A percentile compares a stretch with the other conserved stretches of the same genome.
phyloP scores from a whole-genome alignment of 1,140 invertebrate species.

The Drosophila persimilis region DNA sequence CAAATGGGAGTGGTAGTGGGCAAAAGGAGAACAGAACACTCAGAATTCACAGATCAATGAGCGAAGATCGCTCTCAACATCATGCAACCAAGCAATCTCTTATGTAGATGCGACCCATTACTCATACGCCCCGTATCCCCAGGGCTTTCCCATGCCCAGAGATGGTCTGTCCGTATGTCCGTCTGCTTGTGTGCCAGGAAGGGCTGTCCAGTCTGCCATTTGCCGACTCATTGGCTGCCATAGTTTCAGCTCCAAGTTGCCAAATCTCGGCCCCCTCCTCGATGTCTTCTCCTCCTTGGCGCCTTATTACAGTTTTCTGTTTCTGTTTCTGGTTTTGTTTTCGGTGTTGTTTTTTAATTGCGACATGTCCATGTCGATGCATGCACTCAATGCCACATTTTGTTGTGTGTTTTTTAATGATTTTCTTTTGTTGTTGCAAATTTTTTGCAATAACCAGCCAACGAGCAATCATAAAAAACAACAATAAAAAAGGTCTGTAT shows the following conservation, averaged over 20 bases:
- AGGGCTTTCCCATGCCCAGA: no score
- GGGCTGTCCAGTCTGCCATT: no score
- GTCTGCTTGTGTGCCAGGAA: no score
- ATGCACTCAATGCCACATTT: slow-evolving; percentile 48
- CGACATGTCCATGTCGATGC: slow-evolving; percentile 39
- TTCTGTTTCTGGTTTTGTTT: slow-evolving; percentile 13
- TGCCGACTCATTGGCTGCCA: no score
- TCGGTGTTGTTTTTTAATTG: slow-evolving; percentile 38
- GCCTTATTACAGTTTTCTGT: slow-evolving; percentile 14
- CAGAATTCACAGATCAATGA: no score
- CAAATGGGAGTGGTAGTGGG: no score
- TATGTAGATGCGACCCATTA: not conserved
- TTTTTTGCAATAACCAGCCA: slow-evolving; percentile 30
- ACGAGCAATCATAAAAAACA: slow-evolving; percentile 6
- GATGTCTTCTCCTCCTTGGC: slow-evolving; percentile 4
- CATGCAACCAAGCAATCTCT: no score
- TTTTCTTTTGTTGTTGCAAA: slow-evolving; percentile 5
- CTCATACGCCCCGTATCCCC: slow-evolving; percentile 15
- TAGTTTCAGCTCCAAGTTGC: no score
- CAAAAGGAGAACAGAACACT: no score
- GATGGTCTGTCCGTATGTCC: no score
- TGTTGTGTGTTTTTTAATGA: slow-evolving; percentile 12
- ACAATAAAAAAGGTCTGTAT: slow-evolving; percentile 28
- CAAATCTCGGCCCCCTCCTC: no score
- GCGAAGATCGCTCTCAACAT: no score